Evolutionary conservation across 2,113 vertebrate genomes (phyloP).

Genomic region (Tragelaphus strepsiceros): DNA sequence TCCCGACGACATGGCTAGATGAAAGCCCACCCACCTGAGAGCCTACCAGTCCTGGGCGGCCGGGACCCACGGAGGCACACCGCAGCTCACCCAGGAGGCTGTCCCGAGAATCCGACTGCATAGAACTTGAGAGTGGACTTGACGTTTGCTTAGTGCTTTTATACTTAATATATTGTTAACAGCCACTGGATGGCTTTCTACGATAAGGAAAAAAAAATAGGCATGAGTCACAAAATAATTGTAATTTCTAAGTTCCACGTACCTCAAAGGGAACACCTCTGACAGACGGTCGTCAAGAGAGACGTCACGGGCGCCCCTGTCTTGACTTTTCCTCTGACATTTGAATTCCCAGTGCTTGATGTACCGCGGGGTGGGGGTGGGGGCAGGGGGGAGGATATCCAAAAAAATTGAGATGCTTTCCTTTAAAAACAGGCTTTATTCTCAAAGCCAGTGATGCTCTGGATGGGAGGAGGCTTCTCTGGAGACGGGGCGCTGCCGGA

Average conservation of each 20-base stretch:
- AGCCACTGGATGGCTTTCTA: conserved; percentile 86
- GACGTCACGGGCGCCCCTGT: conserved; percentile 49
- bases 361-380: not conserved
- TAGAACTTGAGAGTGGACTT: conserved; percentile 43
- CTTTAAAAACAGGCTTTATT: conserved; percentile 61
- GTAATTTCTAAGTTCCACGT: conserved; percentile 60
- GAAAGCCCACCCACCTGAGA: not conserved
- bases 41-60: not conserved
- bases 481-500: conserved; percentile 1
- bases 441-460: conserved; percentile 56
- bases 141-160: conserved; percentile 63
- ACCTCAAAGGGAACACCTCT: conserved; percentile 66
- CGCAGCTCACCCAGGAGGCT: conserved; percentile 38
- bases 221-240: conserved; percentile 70
- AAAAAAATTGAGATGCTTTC: conserved; percentile 47
- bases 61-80: not conserved
- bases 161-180: conserved; percentile 78
- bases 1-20: conserved; percentile 67
- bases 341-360: conserved; percentile 39
- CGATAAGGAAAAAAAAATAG: conserved; percentile 49
- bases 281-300: conserved; percentile 56
- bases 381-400: not conserved
- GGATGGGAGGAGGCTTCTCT: conserved; percentile 22
- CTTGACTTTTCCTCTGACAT: conserved; percentile 48
- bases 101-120: conserved; percentile 66